These are phyloP conservation scores for Platygyra sinensis DNA, from an alignment of 64 coral and sea anemone genomes.

Conservation along the genomic window DNA sequence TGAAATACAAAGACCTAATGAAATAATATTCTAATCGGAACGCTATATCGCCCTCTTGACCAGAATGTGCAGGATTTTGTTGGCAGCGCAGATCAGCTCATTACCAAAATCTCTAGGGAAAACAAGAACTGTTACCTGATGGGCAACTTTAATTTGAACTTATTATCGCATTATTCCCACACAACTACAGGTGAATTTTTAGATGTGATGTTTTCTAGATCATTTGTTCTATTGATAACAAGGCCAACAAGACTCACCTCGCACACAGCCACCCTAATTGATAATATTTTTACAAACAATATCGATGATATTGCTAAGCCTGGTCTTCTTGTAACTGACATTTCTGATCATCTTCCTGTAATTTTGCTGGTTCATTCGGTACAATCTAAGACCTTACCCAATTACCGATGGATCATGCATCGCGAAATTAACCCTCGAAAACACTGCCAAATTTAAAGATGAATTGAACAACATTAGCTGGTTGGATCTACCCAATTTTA, in stretches of 20 bases:
- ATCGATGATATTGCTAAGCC: not conserved
- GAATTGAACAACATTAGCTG: no score
- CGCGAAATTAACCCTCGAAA: not conserved
- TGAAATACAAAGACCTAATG: no score
- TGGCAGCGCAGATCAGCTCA: not conserved
- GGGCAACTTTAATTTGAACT: slow-evolving; percentile 34
- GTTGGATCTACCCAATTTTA: no score
- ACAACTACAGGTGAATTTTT: not conserved
- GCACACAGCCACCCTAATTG: slow-evolving; percentile 18
- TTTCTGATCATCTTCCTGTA: slow-evolving; percentile 32
- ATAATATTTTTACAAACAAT: slow-evolving; percentile 42
- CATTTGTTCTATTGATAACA: slow-evolving; percentile 2
- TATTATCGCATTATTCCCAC: not conserved
- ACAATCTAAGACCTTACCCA: no score
- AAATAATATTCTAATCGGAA: slow-evolving; percentile 18
- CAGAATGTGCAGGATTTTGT: not conserved
- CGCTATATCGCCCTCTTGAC: slow-evolving; percentile 26
- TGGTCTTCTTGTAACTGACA: not conserved
- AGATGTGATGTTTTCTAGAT: not conserved
- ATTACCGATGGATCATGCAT: no score
- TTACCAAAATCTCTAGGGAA: slow-evolving; percentile 22
- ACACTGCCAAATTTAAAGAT: no score
- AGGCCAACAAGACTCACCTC: slow-evolving; percentile 28
- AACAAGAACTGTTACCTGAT: slow-evolving; percentile 33
- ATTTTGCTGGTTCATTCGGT: not conserved